phyloP scores from a whole-genome alignment of 2,888 invertebrate genomes.

The Melanostoma scalare region DNA sequence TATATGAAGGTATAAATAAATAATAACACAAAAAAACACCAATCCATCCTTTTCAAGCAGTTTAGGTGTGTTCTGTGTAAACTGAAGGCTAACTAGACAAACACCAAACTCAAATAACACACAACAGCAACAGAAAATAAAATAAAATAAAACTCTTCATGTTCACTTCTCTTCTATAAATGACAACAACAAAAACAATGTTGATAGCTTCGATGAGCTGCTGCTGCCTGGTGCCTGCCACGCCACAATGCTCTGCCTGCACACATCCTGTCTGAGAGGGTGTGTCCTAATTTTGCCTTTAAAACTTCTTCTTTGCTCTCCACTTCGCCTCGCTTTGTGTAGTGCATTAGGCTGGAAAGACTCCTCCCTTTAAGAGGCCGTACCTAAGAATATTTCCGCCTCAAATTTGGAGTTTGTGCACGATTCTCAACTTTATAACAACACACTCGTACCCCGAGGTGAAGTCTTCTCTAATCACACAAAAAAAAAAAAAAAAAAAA shows the following conservation, averaged over 20 bases:
- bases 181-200: constrained; percentile 24
- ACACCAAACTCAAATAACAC: constrained; percentile 2
- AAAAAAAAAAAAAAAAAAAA: constrained; percentile 14
- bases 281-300: constrained; percentile 58
- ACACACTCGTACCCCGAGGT: no score
- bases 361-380: constrained; percentile 64
- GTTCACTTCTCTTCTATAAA: constrained; percentile 14
- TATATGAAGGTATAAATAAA: no score
- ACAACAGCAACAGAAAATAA: no score
- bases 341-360: constrained; percentile 42
- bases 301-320: constrained; percentile 28
- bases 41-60: no score
- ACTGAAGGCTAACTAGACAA: constrained; percentile 4
- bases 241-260: neutral
- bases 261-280: constrained; percentile 61
- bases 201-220: constrained; percentile 23
- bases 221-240: constrained; percentile 5
- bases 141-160: no score
- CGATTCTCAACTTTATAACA: constrained; percentile 32
- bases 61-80: neutral
- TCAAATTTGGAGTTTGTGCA: constrained; percentile 51
- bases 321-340: constrained; percentile 10
- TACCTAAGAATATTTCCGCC: constrained; percentile 48
- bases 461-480: constrained; percentile 5
- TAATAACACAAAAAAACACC: no score